A percentile compares a stretch with the other conserved stretches of the same genome.
phyloP scores from a whole-genome alignment of 35 echinoderm and acorn worm species.

The Anneissia japonica region DNA sequence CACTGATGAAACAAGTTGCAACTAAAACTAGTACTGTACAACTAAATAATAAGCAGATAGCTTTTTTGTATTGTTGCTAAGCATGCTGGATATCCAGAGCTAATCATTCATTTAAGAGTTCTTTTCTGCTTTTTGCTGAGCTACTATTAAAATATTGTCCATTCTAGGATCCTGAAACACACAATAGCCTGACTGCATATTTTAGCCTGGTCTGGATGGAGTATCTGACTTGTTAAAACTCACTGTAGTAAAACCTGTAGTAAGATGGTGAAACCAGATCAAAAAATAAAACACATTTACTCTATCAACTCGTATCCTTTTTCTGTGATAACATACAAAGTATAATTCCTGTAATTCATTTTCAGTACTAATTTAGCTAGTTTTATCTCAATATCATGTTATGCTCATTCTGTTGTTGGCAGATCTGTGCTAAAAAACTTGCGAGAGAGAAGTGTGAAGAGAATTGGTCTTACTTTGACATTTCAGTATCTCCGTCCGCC shows the following conservation, averaged over 20 bases:
- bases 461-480: neutral
- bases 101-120: neutral
- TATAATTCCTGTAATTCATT: too few relatives aligned
- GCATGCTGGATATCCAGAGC: neutral
- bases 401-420: too few relatives aligned
- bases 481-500: neutral
- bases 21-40: neutral
- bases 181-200: neutral
- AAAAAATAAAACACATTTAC: neutral
- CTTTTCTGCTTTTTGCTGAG: neutral
- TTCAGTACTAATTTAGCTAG: too few relatives aligned
- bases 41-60: neutral
- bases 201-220: neutral
- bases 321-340: too few relatives aligned
- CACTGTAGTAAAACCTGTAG: neutral
- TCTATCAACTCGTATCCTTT: neutral
- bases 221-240: neutral
- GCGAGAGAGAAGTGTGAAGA: too few relatives aligned
- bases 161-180: neutral
- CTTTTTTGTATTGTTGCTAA: neutral
- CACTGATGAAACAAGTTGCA: neutral
- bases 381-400: too few relatives aligned
- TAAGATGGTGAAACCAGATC: neutral
- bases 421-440: too few relatives aligned
- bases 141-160: too few relatives aligned